phyloP scores from a whole-genome alignment of 2,888 invertebrate species.

The Melinopterus prodromus region DNA sequence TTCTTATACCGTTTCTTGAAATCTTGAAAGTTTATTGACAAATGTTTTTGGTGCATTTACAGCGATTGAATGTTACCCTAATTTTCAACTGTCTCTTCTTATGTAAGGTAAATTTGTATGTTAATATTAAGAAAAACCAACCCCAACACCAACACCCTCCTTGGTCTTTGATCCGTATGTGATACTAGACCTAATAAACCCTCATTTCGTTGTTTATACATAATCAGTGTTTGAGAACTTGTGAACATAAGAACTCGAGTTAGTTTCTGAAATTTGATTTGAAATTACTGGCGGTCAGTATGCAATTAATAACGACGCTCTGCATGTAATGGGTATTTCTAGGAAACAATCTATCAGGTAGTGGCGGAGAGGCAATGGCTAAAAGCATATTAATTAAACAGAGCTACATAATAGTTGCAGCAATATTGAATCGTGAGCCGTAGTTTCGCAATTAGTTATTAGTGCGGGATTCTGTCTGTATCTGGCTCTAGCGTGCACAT shows the following conservation, averaged over 20 bases:
- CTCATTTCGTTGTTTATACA: no score
- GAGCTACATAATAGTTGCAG: constrained; percentile 35
- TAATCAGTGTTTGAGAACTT: neutral
- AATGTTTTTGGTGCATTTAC: no score
- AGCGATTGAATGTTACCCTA: no score
- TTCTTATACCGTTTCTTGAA: no score
- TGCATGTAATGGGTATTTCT: constrained; percentile 7
- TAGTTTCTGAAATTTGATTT: neutral
- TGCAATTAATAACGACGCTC: neutral
- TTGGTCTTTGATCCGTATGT: no score
- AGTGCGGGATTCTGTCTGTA: constrained; percentile 43
- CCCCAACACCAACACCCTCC: no score
- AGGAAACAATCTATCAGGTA: constrained; percentile 19
- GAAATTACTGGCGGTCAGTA: neutral
- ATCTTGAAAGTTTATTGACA: no score
- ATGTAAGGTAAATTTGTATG: no score
- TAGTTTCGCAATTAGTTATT: constrained; percentile 44
- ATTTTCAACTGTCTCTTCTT: no score
- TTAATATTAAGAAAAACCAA: no score
- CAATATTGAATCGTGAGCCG: constrained; percentile 38
- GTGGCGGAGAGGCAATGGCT: constrained; percentile 11
- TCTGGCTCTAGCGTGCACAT: neutral
- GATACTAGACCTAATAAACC: no score
- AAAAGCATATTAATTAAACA: constrained; percentile 35
- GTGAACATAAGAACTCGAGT: neutral